Conservation (phyloP, 1,140 invertebrate genomes). For the Drosophila serrata region DNA sequence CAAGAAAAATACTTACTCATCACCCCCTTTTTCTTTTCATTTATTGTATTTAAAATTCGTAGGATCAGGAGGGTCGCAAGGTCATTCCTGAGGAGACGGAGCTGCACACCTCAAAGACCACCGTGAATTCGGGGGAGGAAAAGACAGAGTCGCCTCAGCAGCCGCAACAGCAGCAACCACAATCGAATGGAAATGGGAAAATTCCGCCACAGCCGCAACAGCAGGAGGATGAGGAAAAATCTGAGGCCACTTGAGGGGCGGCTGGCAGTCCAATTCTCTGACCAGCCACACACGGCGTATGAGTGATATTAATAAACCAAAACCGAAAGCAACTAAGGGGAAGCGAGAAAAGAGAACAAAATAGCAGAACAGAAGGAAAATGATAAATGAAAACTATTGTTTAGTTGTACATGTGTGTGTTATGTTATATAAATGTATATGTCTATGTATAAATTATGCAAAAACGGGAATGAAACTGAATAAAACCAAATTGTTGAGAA, state of each 20-base stretch:
- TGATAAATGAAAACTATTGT: constrained; percentile 51
- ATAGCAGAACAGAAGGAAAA: constrained; percentile 7
- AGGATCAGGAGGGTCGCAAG: constrained; percentile 78
- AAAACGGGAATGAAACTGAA: constrained; percentile 46
- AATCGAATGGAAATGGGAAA: constrained; percentile 66
- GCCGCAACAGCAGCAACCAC: constrained; percentile 21
- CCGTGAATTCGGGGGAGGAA: constrained; percentile 54
- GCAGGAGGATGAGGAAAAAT: constrained; percentile 46
- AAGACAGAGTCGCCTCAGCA: constrained; percentile 19
- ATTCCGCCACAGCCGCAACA: constrained; percentile 27
- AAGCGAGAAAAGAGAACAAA: constrained; percentile 1
- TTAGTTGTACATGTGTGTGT: constrained; percentile 69
- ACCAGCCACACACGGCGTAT: constrained; percentile 58
- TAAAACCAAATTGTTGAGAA: constrained; percentile 55
- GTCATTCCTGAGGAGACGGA: constrained; percentile 84
- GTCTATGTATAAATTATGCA: constrained; percentile 68
- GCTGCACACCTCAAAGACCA: constrained; percentile 71
- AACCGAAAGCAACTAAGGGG: constrained; percentile 18
- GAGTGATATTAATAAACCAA: constrained; percentile 78
- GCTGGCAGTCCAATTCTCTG: constrained; percentile 15
- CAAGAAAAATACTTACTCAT: background rate
- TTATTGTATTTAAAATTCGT: background rate
- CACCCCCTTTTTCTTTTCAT: background rate
- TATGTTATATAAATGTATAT: constrained; percentile 58
- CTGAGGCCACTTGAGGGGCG: constrained; percentile 65